Conservation (phyloP, 2,888 invertebrate genomes). For the Acronicta leporina region DNA sequence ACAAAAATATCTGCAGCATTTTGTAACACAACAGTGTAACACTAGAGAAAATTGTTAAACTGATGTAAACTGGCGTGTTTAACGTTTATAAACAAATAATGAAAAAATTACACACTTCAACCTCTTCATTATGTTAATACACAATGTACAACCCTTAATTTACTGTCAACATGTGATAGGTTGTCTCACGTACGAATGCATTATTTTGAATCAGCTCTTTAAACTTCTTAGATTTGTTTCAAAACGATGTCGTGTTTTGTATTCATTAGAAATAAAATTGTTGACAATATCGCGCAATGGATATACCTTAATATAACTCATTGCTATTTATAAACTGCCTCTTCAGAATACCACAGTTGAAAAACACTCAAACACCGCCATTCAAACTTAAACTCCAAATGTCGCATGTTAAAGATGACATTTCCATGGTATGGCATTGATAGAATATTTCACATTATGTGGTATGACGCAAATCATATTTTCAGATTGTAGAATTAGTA, state of each 20-base stretch:
- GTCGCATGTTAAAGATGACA: neutral
- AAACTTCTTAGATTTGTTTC: constrained; percentile 16
- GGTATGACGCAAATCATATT: constrained; percentile 42
- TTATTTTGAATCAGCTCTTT: neutral
- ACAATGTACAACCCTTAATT: constrained; percentile 52
- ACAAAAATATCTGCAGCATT: constrained; percentile 56
- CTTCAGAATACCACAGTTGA: constrained; percentile 2
- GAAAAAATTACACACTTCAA: constrained; percentile 69
- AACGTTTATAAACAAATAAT: constrained; percentile 68
- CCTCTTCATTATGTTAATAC: constrained; percentile 66
- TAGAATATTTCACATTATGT: constrained; percentile 13
- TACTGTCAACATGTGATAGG: constrained; percentile 55
- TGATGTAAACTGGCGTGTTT: constrained; percentile 51
- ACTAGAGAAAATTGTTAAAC: constrained; percentile 56
- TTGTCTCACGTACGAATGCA: constrained; percentile 28
- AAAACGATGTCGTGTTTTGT: constrained; percentile 21
- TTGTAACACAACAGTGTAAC: constrained; percentile 53
- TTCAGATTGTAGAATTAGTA: constrained; percentile 21
- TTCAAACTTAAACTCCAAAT: constrained; percentile 10
- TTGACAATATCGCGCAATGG: constrained; percentile 20
- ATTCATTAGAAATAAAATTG: neutral
- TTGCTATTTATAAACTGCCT: neutral
- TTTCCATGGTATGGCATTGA: neutral
- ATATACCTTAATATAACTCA: neutral
- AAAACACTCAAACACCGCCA: neutral